A percentile compares a stretch with the other conserved stretches of the same genome.
phyloP scores from a whole-genome alignment of 2,888 invertebrate genomes.

The Tinea semifulvella region DNA sequence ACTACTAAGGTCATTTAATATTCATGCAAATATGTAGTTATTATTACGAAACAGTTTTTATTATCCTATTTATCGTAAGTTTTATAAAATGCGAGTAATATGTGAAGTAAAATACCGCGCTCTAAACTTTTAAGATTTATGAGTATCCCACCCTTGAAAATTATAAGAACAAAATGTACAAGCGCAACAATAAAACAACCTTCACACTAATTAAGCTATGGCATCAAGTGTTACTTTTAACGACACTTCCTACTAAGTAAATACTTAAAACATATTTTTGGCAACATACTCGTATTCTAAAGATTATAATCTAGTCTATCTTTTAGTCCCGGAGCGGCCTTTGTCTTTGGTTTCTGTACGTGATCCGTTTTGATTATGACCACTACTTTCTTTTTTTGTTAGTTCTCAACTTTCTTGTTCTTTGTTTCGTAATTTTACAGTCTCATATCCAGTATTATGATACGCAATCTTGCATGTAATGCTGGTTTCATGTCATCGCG shows the following conservation, averaged over 20 bases:
- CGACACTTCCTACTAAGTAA: constrained; percentile 14
- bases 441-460: constrained; percentile 35
- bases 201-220: constrained; percentile 30
- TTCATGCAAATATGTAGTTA: not conserved
- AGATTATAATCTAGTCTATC: not conserved
- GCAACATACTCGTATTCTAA: not conserved
- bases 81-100: constrained; percentile 2
- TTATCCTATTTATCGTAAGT: not conserved
- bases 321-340: not conserved
- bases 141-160: constrained; percentile 41
- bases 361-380: constrained; percentile 36
- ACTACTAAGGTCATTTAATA: constrained; percentile 38
- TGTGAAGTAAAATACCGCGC: not conserved
- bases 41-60: constrained; percentile 1
- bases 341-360: constrained; percentile 22
- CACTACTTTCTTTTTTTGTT: constrained; percentile 48
- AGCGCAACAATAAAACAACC: constrained; percentile 25
- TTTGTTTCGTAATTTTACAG: constrained; percentile 53
- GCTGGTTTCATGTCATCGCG: constrained; percentile 41
- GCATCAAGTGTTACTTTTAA: constrained; percentile 8
- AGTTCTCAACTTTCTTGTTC: constrained; percentile 45
- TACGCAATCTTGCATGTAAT: constrained; percentile 50
- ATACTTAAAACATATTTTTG: no score
- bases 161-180: constrained; percentile 7
- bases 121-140: constrained; percentile 22